Evolutionary conservation across 53 echinoderm and acorn worm genomes (phyloP).

Genomic region (Hippasteria phrygiana): DNA sequence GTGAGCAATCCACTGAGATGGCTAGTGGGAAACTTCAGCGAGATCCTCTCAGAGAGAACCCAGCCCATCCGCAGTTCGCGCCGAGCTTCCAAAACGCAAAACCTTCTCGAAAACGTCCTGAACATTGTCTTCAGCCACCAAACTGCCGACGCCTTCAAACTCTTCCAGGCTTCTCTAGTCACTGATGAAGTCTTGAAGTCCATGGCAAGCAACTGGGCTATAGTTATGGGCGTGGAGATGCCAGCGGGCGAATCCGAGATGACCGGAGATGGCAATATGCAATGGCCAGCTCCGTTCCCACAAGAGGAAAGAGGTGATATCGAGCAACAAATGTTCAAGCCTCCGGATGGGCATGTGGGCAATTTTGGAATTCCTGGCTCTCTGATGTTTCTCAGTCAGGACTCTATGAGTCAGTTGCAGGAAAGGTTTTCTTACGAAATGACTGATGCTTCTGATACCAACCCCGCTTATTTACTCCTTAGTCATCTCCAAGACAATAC

Average conservation of each 20-base stretch:
- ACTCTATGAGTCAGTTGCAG: background rate
- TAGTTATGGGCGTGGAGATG: background rate
- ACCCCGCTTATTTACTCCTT: background rate
- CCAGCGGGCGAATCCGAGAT: too few species aligned
- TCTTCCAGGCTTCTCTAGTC: background rate
- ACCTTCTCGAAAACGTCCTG: background rate
- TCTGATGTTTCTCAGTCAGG: background rate
- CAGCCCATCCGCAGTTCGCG: background rate
- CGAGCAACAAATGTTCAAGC: background rate
- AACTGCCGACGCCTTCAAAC: background rate
- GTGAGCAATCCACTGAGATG: background rate
- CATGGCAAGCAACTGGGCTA: background rate
- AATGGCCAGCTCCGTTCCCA: background rate
- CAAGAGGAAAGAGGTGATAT: background rate
- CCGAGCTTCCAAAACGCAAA: background rate
- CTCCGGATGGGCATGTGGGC: background rate
- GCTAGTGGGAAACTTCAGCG: slow-evolving; percentile 31
- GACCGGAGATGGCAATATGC: background rate
- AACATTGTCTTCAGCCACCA: background rate
- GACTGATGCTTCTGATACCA: background rate
- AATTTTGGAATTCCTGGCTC: slow-evolving; percentile 5
- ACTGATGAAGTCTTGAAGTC: background rate
- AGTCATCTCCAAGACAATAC: background rate
- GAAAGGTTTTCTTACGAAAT: background rate
- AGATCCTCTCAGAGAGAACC: slow-evolving; percentile 7